Base-by-base conservation (phyloP, 2,888 invertebrate species). In the Corythucha ciliata region DNA sequence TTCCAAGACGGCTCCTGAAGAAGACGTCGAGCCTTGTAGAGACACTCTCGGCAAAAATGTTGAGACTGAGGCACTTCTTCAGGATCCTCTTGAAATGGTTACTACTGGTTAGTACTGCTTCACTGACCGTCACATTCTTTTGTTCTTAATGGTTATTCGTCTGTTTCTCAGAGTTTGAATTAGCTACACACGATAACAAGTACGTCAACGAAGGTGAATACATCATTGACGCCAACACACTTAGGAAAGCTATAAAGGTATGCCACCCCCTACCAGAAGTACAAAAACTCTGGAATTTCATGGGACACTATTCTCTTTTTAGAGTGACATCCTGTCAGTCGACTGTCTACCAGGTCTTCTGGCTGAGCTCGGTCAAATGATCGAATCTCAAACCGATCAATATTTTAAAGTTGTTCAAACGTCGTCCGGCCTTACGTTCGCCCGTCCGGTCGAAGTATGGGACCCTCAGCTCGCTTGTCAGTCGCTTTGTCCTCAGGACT, bases 191-290 rank as follows among this genome's bases (percentile, higher is more conserved):
- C n/a, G 55, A 53, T 41, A 55, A 53, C 22, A 51, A 53, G 39
- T 53, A 54, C 27, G 42, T 54, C 25, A 46, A 56, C 29, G 59
- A 54, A 7, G 52, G 54, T 25, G 60, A 56, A 25, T 56, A 58
- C 32, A 55, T 60, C n/a, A 57, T 60, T 24, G 60, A 60, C 46
- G 55, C 57, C 12, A 45, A 53, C 14, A 55, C 60, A 8, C 45
- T 60, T n/a, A 57, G 58, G 40, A 55, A 53, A 27, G 59, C 53
- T 12, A 29, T 55, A 25, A 60, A 57, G 56, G 59, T 59, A 50
- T 14, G 29, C 46, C 14, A 22, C 4, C n/a, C n/a, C n/a, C n/a
- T n/a, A n/a, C n/a, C n/a, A n/a, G n/a, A 10, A 29, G 8, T 29
- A 10, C 29, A n/a, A n/a, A n/a, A n/a, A n/a, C n/a, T 29, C 8